phyloP scores from a whole-genome alignment of 2,797 vertebrate species.

The Anolis apletophallus region DNA sequence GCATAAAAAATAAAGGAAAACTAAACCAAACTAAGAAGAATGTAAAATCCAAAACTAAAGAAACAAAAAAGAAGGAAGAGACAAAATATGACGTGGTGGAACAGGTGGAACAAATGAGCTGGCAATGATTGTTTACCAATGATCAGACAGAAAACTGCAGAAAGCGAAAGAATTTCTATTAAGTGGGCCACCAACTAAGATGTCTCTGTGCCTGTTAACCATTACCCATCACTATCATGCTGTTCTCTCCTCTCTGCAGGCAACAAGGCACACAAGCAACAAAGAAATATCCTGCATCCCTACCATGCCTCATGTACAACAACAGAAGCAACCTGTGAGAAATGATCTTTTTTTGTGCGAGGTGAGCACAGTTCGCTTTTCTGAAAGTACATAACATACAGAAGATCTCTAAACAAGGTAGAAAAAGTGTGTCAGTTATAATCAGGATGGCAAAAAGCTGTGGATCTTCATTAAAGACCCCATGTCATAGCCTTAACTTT shows the following conservation, averaged over 20 bases:
- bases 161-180: neutral
- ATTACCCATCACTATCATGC: neutral
- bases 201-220: neutral
- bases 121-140: neutral
- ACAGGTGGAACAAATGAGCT: neutral
- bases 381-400: neutral
- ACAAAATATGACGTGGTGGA: neutral
- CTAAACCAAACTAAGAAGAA: neutral
- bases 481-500: neutral
- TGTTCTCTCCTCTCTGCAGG: slow-evolving; percentile 4
- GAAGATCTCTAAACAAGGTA: neutral
- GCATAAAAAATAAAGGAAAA: neutral
- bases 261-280: neutral
- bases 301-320: neutral
- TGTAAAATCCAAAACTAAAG: neutral
- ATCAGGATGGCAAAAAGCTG: neutral
- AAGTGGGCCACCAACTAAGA: neutral
- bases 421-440: neutral
- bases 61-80: neutral
- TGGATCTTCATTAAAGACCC: neutral
- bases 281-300: neutral
- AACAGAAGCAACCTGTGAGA: neutral
- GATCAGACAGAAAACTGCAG: neutral
- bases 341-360: neutral
- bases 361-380: neutral